Base-by-base conservation (phyloP, 2,888 invertebrate species). In the Nemapogon koenigi region DNA sequence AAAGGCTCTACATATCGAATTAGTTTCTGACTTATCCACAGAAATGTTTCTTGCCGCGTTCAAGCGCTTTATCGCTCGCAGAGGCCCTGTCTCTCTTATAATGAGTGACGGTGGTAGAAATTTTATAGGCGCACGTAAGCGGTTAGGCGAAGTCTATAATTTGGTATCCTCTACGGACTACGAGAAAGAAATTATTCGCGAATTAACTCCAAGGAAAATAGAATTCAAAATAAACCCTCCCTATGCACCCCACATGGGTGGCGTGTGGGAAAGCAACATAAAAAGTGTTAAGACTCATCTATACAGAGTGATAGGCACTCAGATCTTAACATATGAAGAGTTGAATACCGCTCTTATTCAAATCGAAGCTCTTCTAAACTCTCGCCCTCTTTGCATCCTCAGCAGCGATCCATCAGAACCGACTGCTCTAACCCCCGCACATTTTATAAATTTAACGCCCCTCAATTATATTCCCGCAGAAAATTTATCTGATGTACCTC, bases 301-400 rank as follows among this genome's bases (percentile, higher is more conserved):
- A 4, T 10, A 10, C 11, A 36, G 4, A 36, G 27, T 15, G 11
- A 11, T 26, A 3, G 35, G 35, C n/a, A 16, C 3, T 6, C 35
- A 36, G 27, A 16, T 25, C 2, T 16, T 36, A 6, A 36, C 35
- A 3, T 36, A 26, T 10, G 35, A 25, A 25, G 26, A 36, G 16
- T 22, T 36, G 19, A 10, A 8, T 7, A 36, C 35, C 3, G 15
- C 27, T 4, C 15, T 36, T 2, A 17, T 26, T 3, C 35, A 26
- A 14, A 36, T 36, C 7, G 35, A 36, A 16, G 35, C 39, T 1
- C 19, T 43, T 4, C 28, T 46, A 13, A 46, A 47, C 19, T 46
- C 47, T 7, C 17, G 44, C 4, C 47, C 44, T 3, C 14, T 47
- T 4, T 41, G 13, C 13, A 25, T 32, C 3, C 10, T 42, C 1